phyloP scores from a whole-genome alignment of 1,140 invertebrate genomes.

The Procambarus virginalis region DNA sequence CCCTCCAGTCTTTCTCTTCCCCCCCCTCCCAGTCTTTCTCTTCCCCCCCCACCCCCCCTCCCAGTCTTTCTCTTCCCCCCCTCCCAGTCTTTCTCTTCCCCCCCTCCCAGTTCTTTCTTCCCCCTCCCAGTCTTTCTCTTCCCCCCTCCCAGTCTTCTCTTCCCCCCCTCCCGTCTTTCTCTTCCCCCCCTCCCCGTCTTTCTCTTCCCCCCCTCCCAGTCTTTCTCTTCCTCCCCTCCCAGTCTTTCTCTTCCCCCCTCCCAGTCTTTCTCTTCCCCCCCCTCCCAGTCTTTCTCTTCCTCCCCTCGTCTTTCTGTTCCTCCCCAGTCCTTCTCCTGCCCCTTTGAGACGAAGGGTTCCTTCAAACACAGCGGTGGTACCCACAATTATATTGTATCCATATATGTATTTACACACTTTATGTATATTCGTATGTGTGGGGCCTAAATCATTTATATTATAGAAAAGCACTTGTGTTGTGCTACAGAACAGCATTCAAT shows the following conservation, averaged over 20 bases:
- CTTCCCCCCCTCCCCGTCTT: not conserved
- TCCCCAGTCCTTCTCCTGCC: not conserved
- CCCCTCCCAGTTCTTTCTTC: not conserved
- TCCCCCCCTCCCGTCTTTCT: not conserved
- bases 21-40: not conserved
- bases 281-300: not conserved
- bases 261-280: not conserved
- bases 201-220: not conserved
- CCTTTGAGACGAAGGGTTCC: too few relatives aligned
- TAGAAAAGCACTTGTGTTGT: too few relatives aligned
- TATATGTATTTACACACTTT: not conserved
- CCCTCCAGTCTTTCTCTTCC: not conserved
- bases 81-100: not conserved
- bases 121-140: not conserved
- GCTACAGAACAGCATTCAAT: too few relatives aligned
- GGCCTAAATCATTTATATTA: too few relatives aligned
- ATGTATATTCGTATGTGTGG: not conserved
- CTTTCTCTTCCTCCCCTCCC: not conserved
- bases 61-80: too few relatives aligned
- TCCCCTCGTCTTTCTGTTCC: not conserved
- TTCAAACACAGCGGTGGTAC: not conserved
- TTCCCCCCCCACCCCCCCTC: not conserved
- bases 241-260: not conserved
- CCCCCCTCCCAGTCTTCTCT: not conserved
- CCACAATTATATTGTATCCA: not conserved